Base-by-base conservation (phyloP, 2,113 vertebrate genomes). In the Seriola dumerili region DNA sequence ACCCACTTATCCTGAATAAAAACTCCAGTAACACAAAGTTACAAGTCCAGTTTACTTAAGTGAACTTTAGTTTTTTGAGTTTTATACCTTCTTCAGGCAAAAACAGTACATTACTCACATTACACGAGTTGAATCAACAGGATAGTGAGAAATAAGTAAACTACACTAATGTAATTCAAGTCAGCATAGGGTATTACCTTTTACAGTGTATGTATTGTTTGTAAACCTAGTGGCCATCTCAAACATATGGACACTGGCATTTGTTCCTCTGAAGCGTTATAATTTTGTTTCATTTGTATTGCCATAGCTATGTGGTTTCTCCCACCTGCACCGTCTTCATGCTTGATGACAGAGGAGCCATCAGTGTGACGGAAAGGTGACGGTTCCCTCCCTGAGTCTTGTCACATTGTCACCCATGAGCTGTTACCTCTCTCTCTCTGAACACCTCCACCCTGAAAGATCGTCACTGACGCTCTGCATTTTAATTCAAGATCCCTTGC, bases 401-500 rank as follows among this genome's bases (percentile, higher is more conserved):
- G 90, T 90, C 88, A 90, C 72, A 54, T 68, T 81, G 85, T 88
- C 91, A 89, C 85, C 82, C 85, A 82, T 85, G 82, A 87, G 87
- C 80, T 74, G 63, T 81, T 81, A 72, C 69, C 63, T 83, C 67
- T 89, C 85, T 89, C 85, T 77, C 78, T 83, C 66, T 63, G 75
- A 89, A 86, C 78, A 91, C 84, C 69, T 81, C 70, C 78, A 57
- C 58, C 75, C 66, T 76, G 50, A 88, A 84, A 79, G 58, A 83
- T 85, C 72, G 71, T 77, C n/a, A 69, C 73, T 52, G 67, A 62
- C 1, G 46, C 71, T 72, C 72, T 89, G 81, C 77, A 89, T 88
- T 88, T 82, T 48, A 85, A 92, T 84, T 46, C 67, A 44, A 71
- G 21, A 79, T 67, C 73, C 71, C 23, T 25, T 48, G 10, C 40